Base-by-base conservation (phyloP, 2,113 vertebrate genomes). In the Lathamus discolor region DNA sequence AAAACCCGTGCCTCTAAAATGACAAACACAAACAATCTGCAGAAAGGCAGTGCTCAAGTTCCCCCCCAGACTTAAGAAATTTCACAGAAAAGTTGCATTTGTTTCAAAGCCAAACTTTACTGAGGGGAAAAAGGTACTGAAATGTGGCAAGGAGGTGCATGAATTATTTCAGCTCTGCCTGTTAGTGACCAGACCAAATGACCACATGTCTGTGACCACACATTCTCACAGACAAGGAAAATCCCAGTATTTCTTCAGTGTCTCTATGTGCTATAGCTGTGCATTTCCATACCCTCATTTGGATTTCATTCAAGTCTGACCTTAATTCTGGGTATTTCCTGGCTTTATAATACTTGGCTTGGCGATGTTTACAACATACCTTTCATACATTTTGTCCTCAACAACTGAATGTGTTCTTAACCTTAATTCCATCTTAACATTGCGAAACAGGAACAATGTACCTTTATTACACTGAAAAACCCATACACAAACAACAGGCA, bases 251-350 rank as follows among this genome's bases (percentile, higher is more conserved):
- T 55, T 27, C 18, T 79, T 63, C 37, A 27, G n/a, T 20, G 79
- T 63, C 55, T 39, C 43, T n/a, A 6, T 3, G 51, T n/a, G 43
- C 72, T 83, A 7, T 13, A 90, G 75, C 54, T 27, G 8, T 70
- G 17, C 35, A 55, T 44, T 93, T 96, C 85, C 57, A 86, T 46
- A 46, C 17, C 23, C 39, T n/a, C 9, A 48, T 74, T 54, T 73
- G 57, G 52, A 73, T 85, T 92, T 92, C 68, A 68, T 79, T 89
- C 35, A 95, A 83, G 29, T 82, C 70, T 79, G 84, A 93, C 88
- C 73, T 86, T 91, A 90, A 91, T 79, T 84, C 86, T 0, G 1
- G 73, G 61, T 75, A 92, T 59, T 88, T 93, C 77, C 57, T 70
- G 62, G 66, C 31, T 92, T 88, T 93, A 14, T 13, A 59, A 33